Base-by-base conservation (phyloP, 2,113 vertebrate species). In the Tragelaphus scriptus region DNA sequence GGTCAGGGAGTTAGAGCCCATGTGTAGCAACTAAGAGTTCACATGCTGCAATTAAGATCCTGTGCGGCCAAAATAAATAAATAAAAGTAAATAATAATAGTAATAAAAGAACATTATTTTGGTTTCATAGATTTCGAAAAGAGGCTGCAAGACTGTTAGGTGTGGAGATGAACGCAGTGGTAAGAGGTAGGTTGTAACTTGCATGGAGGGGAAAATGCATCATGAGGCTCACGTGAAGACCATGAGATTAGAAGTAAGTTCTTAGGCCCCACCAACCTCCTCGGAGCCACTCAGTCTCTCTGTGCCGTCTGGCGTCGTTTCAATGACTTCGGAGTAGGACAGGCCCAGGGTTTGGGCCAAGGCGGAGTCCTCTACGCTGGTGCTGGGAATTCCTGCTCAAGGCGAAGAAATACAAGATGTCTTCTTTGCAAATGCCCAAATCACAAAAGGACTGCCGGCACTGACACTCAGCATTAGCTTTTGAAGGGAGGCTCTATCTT, bases 321-420 rank as follows among this genome's bases (percentile, higher is more conserved):
- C 98, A 92, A 99, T 98, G 26, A 99, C 99, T 16, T 98, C 97
- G 40, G 92, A 97, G 98, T 99, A 99, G 53, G 95, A 68, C 91
- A 99, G 98, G 63, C 99, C 99, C 91, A 99, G 97, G 77, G 97
- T 98, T 86, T 84, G 98, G 75, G 99, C 99, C 77, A 99, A 95
- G 63, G 96, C 80, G 49, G 98, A 96, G 94, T 99, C 99, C 95
- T 99, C 99, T 58, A 98, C 93, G 96, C 98, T 99, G 49, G 98
- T 99, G 96, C 99, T 99, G 51, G 99, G 99, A 95, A 99, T 99
- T 97, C 99, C 99, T 99, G 95, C 40, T 71, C 58, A 96, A 55
- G 8, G 61, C 1, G 81, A 79, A 91, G 90, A 94, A 85, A 93
- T 40, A 47, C 17, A 87, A 49, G 81, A 28, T 16, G 7, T 6